These are phyloP conservation scores for Myotis myotis DNA, from an alignment of 2,797 vertebrate genomes.

Conservation along the genomic window DNA sequence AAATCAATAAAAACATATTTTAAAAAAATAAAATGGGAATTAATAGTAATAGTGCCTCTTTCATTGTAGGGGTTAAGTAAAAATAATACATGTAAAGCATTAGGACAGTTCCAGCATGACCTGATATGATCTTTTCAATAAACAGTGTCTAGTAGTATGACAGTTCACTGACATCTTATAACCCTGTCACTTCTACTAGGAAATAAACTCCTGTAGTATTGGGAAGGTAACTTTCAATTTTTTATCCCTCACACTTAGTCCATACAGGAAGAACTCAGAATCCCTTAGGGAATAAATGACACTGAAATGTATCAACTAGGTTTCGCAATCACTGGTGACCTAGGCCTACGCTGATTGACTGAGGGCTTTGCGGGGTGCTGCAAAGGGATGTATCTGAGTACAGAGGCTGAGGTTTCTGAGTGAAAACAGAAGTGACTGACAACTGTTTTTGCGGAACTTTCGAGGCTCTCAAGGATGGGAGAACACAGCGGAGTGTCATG, in stretches of 20 bases:
- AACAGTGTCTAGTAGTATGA: not conserved
- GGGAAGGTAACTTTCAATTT: not conserved
- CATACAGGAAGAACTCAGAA: not conserved
- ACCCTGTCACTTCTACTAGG: not conserved
- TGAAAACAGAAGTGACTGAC: not conserved
- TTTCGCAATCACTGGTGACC: not conserved
- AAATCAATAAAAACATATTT: not conserved
- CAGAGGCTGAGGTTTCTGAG: not conserved
- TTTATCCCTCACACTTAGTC: not conserved
- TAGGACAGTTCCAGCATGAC: not conserved
- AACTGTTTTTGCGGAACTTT: not conserved
- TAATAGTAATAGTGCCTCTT: not conserved
- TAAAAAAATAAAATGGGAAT: not conserved
- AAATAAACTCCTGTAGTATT: not conserved
- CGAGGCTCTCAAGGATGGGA: not conserved
- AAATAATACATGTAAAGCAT: not conserved
- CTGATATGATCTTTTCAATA: not conserved
- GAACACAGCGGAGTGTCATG: not conserved
- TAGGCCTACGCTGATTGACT: not conserved
- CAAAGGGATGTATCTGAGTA: not conserved
- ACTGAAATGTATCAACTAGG: not conserved
- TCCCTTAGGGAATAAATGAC: not conserved
- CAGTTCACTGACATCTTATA: not conserved
- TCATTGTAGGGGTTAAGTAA: not conserved
- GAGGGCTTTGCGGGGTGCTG: not conserved